Percentiles rank a stretch among this genome's conserved stretches.
phyloP scores from a whole-genome alignment of 2,888 invertebrate genomes.

The Ichneumon xanthorius region DNA sequence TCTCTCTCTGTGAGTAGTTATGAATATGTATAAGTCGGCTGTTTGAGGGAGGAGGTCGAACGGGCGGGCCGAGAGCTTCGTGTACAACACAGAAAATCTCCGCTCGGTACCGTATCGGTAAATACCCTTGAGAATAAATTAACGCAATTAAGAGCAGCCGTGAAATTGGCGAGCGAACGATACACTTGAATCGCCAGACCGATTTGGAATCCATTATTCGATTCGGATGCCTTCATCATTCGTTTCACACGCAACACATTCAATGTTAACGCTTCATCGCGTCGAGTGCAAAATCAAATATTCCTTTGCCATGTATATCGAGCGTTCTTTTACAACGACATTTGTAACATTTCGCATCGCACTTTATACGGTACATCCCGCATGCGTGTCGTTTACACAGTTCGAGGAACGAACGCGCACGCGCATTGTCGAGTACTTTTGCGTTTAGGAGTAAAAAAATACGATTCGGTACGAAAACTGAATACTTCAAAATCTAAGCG shows the following conservation, averaged over 20 bases:
- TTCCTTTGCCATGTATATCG: no score
- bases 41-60: not conserved
- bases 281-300: not conserved
- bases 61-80: conserved; percentile 5
- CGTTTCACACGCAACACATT: not conserved
- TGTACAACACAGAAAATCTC: conserved; percentile 7
- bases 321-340: no score
- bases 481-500: no score
- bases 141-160: not conserved
- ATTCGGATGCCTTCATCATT: not conserved
- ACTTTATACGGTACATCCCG: no score
- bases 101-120: not conserved
- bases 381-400: no score
- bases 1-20: conserved; percentile 33
- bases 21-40: conserved; percentile 68
- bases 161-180: conserved; percentile 11
- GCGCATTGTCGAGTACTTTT: no score
- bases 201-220: conserved; percentile 2
- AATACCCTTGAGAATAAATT: conserved; percentile 45
- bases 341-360: no score
- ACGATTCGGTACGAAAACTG: no score
- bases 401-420: no score
- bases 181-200: not conserved
- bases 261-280: not conserved
- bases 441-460: no score